Conservation (phyloP, 2,888 invertebrate species). For the Kuschelorhynchus macadamiae region DNA sequence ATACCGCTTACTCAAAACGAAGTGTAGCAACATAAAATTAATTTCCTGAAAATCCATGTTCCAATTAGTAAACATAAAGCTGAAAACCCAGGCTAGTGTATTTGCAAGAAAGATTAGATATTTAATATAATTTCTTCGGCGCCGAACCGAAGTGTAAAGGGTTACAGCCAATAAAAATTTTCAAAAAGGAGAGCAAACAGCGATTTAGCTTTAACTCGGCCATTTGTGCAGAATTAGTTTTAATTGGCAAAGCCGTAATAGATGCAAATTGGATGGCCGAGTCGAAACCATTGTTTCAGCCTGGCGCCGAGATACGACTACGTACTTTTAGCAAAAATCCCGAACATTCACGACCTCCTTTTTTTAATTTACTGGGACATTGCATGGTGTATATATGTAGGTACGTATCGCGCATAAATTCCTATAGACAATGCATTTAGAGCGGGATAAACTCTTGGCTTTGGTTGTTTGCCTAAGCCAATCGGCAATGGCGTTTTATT, state of each 20-base stretch:
- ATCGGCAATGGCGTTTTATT: no score
- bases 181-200: slow-evolving; percentile 12
- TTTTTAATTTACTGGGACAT: slow-evolving; percentile 9
- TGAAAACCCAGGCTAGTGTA: no score
- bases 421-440: slow-evolving; percentile 17
- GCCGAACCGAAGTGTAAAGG: slow-evolving; percentile 9
- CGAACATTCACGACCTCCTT: slow-evolving; percentile 8
- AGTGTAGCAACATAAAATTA: no score
- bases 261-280: slow-evolving; percentile 43
- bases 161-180: slow-evolving; percentile 9
- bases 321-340: slow-evolving; percentile 26
- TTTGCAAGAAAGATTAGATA: no score
- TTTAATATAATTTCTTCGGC: background rate
- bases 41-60: no score
- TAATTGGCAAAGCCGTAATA: slow-evolving; percentile 41
- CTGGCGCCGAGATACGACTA: slow-evolving; percentile 28
- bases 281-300: slow-evolving; percentile 18
- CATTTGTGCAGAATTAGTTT: slow-evolving; percentile 44
- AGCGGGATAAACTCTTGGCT: slow-evolving; percentile 5
- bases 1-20: no score
- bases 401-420: slow-evolving; percentile 11
- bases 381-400: slow-evolving; percentile 1
- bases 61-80: no score
- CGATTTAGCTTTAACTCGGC: slow-evolving; percentile 16
- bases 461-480: slow-evolving; percentile 10